Conservation (phyloP, 2,113 vertebrate genomes). For the Lutjanus erythropterus region DNA sequence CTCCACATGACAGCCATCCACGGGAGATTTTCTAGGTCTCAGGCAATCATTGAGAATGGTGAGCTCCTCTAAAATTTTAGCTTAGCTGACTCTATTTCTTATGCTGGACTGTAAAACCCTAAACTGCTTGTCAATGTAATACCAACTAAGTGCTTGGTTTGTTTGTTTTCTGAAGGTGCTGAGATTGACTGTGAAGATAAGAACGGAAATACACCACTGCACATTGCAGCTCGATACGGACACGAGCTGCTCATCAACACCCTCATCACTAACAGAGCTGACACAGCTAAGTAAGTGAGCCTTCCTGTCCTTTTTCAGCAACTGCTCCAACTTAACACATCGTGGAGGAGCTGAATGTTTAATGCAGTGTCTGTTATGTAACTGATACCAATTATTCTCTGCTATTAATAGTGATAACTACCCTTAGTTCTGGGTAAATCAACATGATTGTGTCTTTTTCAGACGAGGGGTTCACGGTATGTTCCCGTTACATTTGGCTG, state of each 20-base stretch:
- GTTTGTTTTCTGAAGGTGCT: slow-evolving; percentile 85
- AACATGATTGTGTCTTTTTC: slow-evolving; percentile 35
- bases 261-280: slow-evolving; percentile 95
- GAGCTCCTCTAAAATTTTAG: slow-evolving; percentile 61
- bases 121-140: slow-evolving; percentile 10
- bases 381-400: slow-evolving; percentile 1
- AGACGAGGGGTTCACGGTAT: slow-evolving; percentile 98
- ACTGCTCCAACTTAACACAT: not conserved
- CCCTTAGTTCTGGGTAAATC: not conserved
- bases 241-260: slow-evolving; percentile 99
- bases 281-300: slow-evolving; percentile 94
- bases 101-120: not conserved
- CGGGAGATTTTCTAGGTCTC: slow-evolving; percentile 97
- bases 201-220: slow-evolving; percentile 97
- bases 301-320: slow-evolving; percentile 14
- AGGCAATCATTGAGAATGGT: slow-evolving; percentile 99
- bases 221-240: slow-evolving; percentile 97
- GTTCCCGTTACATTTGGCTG: slow-evolving; percentile 98
- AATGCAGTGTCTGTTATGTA: slow-evolving; percentile 5
- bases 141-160: slow-evolving; percentile 1
- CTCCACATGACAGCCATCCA: slow-evolving; percentile 99
- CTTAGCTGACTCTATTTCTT: not conserved
- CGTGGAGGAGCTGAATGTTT: not conserved
- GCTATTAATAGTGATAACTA: not conserved
- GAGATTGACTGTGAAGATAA: slow-evolving; percentile 99